Evolutionary conservation across 2,113 vertebrate species (phyloP), one percentile per base, ranked within the genome.

Genomic region (Rhabdornis inornatus): DNA sequence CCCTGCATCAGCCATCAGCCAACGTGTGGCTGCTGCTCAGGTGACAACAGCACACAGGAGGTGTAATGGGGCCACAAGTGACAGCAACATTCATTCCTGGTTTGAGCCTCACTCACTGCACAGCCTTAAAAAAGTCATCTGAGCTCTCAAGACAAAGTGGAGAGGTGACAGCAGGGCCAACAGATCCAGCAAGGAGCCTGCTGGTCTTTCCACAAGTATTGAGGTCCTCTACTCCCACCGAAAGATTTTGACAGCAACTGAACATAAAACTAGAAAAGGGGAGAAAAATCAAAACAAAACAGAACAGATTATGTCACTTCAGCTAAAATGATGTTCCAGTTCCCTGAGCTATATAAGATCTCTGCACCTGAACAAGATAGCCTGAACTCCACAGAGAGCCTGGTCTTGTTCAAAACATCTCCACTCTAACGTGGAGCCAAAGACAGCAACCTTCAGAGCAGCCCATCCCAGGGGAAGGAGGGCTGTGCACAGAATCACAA

Each of bases 91-190:
- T 64, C 7, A 31, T 17, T 79, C 47, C 57, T 87, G 45, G 12
- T 31, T 79, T 13, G 5, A 44, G 30, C 68, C 59, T 57, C 0
- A 0, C 37, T 59, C 87, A 22, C 65, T 61, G 31, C 3, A 2
- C 10, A 45, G 63, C 37, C 63, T 80, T 30, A 10, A 33, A 53
- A 15, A 68, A 69, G 11, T 39, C 27, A 44, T 10, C 65, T 40
- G 22, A 63, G 42, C 44, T 71, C 65, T 27, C 25, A 23, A 33
- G 27, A 55, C 56, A 42, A 87, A 56, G 61, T 7, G 13, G 44
- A 50, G 4, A 53, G 27, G 47, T 39, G 45, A 50, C 18, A 13
- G 12, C 1, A 30, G 24, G 45, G 59, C 25, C 37, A 72, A 10
- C 13, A 80, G 13, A 70, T 28, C 27, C 66, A 60, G 55, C 77